Conservation (phyloP, 2,797 vertebrate species). For the Odontamblyopus rebecca region DNA sequence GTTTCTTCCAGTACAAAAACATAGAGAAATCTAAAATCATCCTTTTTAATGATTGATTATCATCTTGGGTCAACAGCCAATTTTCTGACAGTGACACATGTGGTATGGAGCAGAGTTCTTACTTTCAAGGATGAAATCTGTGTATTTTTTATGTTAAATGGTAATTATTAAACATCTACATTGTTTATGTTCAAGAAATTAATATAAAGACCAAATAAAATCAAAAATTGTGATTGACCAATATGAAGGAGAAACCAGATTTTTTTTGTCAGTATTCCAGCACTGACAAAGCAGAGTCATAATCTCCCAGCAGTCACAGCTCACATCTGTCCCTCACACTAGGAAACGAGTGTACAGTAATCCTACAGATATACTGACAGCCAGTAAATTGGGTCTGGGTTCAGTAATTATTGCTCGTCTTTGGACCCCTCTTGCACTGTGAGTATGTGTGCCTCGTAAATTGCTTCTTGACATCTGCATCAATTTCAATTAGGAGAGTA, state of each 20-base stretch:
- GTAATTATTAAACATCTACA: no score
- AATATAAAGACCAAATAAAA: no score
- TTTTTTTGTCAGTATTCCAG: slow-evolving; percentile 3
- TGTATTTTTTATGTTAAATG: no score
- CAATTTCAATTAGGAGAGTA: slow-evolving; percentile 54
- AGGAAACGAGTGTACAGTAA: slow-evolving; percentile 42
- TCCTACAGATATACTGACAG: slow-evolving; percentile 44
- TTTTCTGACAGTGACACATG: no score
- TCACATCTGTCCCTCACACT: slow-evolving; percentile 7
- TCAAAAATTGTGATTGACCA: no score
- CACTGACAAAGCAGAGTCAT: slow-evolving; percentile 12
- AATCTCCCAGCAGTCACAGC: slow-evolving; percentile 17
- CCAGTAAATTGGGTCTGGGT: slow-evolving; percentile 34
- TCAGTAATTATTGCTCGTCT: slow-evolving; percentile 46
- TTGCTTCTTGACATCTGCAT: slow-evolving; percentile 59
- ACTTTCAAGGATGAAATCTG: no score
- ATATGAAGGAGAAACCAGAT: no score
- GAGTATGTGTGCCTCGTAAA: slow-evolving; percentile 43
- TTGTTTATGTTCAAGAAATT: no score
- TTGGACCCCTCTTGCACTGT: slow-evolving; percentile 3
- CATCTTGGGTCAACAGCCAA: no score
- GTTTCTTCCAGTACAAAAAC: slow-evolving; percentile 10
- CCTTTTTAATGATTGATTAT: no score
- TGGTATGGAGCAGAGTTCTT: no score
- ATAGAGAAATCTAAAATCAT: no score